These are phyloP conservation scores for Xenopus tropicalis DNA, from an alignment of 2,113 vertebrate genomes.

Conservation along the genomic window DNA sequence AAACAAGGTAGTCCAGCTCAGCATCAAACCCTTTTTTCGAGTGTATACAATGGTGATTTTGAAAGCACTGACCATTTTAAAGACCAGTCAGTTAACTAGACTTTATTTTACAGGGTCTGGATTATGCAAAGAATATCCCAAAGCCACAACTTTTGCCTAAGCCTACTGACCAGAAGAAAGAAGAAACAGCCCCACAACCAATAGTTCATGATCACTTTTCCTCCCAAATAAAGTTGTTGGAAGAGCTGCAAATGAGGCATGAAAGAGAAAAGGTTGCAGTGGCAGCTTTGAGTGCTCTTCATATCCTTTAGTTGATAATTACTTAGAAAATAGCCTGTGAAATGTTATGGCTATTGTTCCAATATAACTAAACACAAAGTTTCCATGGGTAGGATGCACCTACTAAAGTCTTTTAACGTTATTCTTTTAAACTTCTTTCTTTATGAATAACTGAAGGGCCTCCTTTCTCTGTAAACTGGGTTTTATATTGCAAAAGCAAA, in stretches of 20 bases:
- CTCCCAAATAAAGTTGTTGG: conserved; percentile 61
- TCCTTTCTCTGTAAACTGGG: too few species aligned
- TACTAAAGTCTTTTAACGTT: too few species aligned
- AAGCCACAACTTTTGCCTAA: conserved; percentile 60
- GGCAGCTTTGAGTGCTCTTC: conserved; percentile 67
- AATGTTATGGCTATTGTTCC: too few species aligned
- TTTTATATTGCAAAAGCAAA: too few species aligned
- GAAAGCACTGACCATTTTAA: too few species aligned
- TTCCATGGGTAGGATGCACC: too few species aligned
- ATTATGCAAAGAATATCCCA: conserved; percentile 82
- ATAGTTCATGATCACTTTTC: conserved; percentile 51
- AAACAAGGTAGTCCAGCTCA: too few species aligned
- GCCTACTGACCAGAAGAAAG: conserved; percentile 39
- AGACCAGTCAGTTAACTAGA: background rate
- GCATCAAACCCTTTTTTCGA: too few species aligned
- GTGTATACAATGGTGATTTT: too few species aligned
- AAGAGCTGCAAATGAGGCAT: conserved; percentile 71
- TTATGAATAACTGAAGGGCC: too few species aligned
- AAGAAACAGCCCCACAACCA: conserved; percentile 24
- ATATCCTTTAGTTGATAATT: conserved; percentile 51
- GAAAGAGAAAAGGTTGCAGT: conserved; percentile 78
- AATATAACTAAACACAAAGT: too few species aligned
- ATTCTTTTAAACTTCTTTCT: too few species aligned
- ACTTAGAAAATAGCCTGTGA: background rate
- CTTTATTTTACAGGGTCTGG: conserved; percentile 71